A percentile compares a stretch with the other conserved stretches of the same genome.
Evolutionary conservation across 2,113 vertebrate genomes (phyloP).

Genomic region (Cottus gobio): DNA sequence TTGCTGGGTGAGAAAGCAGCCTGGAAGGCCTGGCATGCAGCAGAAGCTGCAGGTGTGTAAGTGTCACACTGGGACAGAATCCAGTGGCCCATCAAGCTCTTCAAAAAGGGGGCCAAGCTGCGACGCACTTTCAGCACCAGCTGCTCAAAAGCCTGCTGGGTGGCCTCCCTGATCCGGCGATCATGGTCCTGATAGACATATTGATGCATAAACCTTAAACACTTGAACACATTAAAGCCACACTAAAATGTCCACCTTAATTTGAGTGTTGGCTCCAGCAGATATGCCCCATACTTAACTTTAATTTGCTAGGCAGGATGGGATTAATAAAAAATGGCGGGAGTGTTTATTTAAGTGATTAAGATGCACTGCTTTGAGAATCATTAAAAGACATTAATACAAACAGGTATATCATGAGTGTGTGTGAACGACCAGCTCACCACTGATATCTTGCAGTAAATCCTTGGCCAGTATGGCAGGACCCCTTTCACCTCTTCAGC

Average conservation of each 20-base stretch:
- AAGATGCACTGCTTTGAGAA: background rate
- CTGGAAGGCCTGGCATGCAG: slow-evolving; percentile 91
- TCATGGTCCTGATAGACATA: slow-evolving; percentile 88
- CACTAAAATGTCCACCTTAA: background rate
- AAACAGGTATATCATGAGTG: background rate
- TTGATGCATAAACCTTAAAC: background rate
- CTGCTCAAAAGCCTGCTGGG: slow-evolving; percentile 95
- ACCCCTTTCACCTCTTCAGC: slow-evolving; percentile 94
- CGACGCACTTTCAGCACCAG: slow-evolving; percentile 96
- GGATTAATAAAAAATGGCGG: background rate
- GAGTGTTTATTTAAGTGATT: too few relatives aligned
- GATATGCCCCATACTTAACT: background rate
- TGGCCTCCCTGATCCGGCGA: slow-evolving; percentile 94
- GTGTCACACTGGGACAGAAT: slow-evolving; percentile 96
- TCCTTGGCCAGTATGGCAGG: slow-evolving; percentile 97
- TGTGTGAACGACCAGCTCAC: slow-evolving; percentile 78
- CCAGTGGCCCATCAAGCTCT: slow-evolving; percentile 97
- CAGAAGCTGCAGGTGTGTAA: slow-evolving; percentile 92
- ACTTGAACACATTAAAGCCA: background rate
- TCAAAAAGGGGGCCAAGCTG: slow-evolving; percentile 94
- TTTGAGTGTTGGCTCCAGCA: background rate
- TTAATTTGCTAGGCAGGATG: background rate
- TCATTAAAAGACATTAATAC: background rate
- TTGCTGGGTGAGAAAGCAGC: slow-evolving; percentile 93
- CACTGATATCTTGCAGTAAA: slow-evolving; percentile 96